Conservation (phyloP, 1,140 invertebrate species). For the Panulirus ornatus region DNA sequence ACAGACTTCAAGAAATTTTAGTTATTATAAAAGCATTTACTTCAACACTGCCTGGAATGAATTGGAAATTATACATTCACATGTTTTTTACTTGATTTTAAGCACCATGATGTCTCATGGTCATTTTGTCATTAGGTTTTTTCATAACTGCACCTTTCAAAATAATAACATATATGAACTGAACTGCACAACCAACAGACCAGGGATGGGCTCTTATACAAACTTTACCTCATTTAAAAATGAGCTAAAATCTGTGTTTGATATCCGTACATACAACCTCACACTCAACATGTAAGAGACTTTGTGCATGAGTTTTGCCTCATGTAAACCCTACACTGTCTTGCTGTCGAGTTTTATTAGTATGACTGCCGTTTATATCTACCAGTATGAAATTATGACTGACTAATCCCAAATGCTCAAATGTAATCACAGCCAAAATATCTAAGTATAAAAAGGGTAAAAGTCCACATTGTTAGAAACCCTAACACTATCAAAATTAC, state of each 20-base stretch:
- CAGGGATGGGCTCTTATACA: too few relatives aligned
- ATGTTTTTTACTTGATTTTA: too few relatives aligned
- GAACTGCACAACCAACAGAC: too few relatives aligned
- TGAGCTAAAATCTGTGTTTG: too few relatives aligned
- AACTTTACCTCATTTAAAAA: too few relatives aligned
- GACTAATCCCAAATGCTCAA: background rate
- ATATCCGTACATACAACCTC: constrained; percentile 16
- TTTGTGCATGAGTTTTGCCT: background rate
- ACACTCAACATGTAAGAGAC: background rate
- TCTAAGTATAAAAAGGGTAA: background rate
- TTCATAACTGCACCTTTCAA: too few relatives aligned
- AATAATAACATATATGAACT: too few relatives aligned
- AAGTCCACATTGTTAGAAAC: background rate
- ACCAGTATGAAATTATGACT: background rate
- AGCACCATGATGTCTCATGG: too few relatives aligned
- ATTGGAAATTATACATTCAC: background rate
- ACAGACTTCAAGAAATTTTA: background rate
- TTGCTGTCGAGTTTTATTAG: background rate
- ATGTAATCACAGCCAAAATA: constrained; percentile 7
- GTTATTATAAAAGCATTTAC: background rate
- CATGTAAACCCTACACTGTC: background rate
- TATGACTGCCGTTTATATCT: background rate
- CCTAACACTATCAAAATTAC: background rate
- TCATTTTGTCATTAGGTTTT: too few relatives aligned
- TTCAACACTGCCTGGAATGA: background rate